Evolutionary conservation across 2,888 invertebrate genomes (phyloP), one percentile per base, ranked within the genome.

Genomic region (Phaedon cochleariae): DNA sequence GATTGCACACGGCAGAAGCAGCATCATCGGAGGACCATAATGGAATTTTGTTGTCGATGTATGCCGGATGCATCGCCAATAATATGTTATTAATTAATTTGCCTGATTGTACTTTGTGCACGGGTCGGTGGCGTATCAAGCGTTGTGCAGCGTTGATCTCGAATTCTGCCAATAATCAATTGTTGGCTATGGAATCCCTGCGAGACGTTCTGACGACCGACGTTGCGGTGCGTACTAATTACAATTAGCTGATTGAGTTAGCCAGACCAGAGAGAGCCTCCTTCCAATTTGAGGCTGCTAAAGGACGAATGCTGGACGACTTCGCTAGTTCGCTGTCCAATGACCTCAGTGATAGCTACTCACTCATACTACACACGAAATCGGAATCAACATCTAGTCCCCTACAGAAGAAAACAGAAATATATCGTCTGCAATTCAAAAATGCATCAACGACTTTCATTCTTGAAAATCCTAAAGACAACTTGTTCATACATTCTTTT

Each of bases 171-270:
- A 76, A 77, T 77, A 78, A 77, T 77, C 77, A 76, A 73, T 75
- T 73, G 76, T 77, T 75, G 72, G 73, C n/a, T n/a, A n/a, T 41
- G 68, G 77, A 80, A 81, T 81, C 80, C 80, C 80, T 80, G 75
- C 76, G 79, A 79, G 79, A 79, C 81, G 41, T 4, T 15, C 41
- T 41, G 3, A n/a, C 41, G 15, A 15, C 41, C 15, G 1, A 41
- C 12, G 12, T 41, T 41, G 41, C 41, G 41, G 41, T 12, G 41
- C 7, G 1, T 15, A n/a, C 41, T 41, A 81, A 81, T 81, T 80
- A 81, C 81, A 80, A 80, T 81, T 77, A 79, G 80, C 79, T 82
- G 82, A 81, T 82, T 82, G 81, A 81, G 80, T 80, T 81, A 76
- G 76, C 15, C 15, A 15, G 2, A 34, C 34, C 26, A 26, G 26